These are phyloP conservation scores for Acanthosepion lycidas DNA, from an alignment of 2,888 invertebrate genomes.

Conservation along the genomic window DNA sequence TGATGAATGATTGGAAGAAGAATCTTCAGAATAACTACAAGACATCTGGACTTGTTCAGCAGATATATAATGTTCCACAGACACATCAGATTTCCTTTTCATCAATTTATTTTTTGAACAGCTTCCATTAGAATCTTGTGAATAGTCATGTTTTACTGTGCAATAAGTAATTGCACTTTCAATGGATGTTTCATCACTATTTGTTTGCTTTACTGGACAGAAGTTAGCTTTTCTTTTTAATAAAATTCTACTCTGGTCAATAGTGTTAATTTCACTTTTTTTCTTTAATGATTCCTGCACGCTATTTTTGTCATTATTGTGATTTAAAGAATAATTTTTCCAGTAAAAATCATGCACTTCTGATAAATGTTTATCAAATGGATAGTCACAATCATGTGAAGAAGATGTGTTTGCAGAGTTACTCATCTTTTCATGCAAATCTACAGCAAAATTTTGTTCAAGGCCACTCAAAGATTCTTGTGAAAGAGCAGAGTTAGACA, in stretches of 20 bases:
- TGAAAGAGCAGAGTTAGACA: conserved; percentile 39
- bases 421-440: conserved; percentile 34
- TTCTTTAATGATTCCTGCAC: background rate
- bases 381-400: background rate
- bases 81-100: conserved; percentile 11
- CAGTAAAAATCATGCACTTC: conserved; percentile 23
- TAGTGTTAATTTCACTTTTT: background rate
- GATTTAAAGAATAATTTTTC: background rate
- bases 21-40: background rate
- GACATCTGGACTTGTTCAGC: conserved; percentile 35
- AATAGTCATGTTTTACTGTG: background rate
- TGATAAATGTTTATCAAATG: conserved; percentile 38
- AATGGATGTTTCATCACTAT: background rate
- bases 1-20: conserved; percentile 37
- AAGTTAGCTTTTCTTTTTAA: background rate
- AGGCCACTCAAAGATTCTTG: conserved; percentile 44
- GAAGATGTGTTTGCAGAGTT: conserved; percentile 25
- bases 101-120: background rate
- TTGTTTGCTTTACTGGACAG: background rate
- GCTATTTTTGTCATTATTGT: background rate
- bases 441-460: conserved; percentile 37
- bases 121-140: background rate
- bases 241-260: background rate
- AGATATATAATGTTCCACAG: conserved; percentile 35
- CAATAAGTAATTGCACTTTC: background rate